Percentiles rank a stretch among this genome's conserved stretches.
phyloP scores from a whole-genome alignment of 1,140 invertebrate genomes.

The Drosophila nigromelanica region DNA sequence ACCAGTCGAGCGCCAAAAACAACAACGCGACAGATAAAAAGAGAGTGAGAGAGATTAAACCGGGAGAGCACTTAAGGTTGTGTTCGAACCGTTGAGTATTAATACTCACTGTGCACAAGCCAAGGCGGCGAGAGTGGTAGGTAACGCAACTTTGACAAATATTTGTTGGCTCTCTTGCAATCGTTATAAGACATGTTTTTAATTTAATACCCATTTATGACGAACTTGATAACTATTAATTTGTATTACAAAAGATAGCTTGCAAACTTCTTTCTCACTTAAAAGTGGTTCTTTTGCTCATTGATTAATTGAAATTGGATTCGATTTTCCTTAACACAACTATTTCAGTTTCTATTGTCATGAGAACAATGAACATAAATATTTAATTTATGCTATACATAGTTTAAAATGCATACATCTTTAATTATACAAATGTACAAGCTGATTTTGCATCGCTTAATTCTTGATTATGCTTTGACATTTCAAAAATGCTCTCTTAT shows the following conservation, averaged over 20 bases:
- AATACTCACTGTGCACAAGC: background rate
- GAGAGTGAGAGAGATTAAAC: background rate
- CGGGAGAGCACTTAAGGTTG: slow-evolving; percentile 21
- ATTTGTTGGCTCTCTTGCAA: slow-evolving; percentile 3
- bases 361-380: too few species aligned
- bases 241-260: background rate
- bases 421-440: background rate
- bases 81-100: background rate
- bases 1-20: slow-evolving; percentile 32
- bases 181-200: background rate
- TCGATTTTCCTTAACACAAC: too few species aligned
- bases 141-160: slow-evolving; percentile 7
- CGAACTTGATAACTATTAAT: background rate
- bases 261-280: too few species aligned
- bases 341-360: too few species aligned
- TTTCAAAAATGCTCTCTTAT: slow-evolving; percentile 24
- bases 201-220: background rate
- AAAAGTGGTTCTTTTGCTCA: too few species aligned
- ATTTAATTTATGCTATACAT: too few species aligned
- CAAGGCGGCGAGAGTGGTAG: slow-evolving; percentile 8
- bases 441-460: background rate
- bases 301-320: too few species aligned
- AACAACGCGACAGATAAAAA: slow-evolving; percentile 10
- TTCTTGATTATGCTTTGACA: slow-evolving; percentile 12
- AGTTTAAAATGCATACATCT: too few species aligned